Evolutionary conservation across 2,888 invertebrate species (phyloP).

Genomic region (Bhutanitis thaidina): DNA sequence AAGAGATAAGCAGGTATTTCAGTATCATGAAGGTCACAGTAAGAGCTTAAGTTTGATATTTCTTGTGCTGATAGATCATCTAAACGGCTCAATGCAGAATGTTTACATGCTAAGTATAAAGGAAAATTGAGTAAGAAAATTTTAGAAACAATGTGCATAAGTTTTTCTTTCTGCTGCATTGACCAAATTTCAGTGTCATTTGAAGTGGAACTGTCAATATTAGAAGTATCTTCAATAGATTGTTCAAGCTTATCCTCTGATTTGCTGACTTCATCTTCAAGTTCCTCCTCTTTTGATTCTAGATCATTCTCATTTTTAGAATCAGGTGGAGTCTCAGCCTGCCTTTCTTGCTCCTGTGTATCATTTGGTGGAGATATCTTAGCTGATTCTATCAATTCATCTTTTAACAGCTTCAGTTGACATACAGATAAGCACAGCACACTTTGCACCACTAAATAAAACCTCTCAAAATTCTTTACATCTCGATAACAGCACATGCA

Average conservation of each 20-base stretch:
- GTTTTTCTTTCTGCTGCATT: constrained; percentile 91
- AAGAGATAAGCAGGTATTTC: constrained; percentile 95
- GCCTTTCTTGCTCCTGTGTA: constrained; percentile 44
- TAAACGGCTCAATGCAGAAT: constrained; percentile 88
- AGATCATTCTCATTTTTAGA: constrained; percentile 40
- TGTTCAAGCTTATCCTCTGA: constrained; percentile 36
- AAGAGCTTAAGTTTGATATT: constrained; percentile 87
- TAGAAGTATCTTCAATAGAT: constrained; percentile 22
- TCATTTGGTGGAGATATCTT: constrained; percentile 41
- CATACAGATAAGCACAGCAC: constrained; percentile 91
- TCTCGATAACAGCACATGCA: constrained; percentile 97
- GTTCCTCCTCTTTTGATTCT: constrained; percentile 37
- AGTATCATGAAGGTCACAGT: constrained; percentile 95
- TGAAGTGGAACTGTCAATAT: constrained; percentile 32
- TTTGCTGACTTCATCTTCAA: constrained; percentile 38
- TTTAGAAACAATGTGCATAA: constrained; percentile 93
- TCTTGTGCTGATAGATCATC: constrained; percentile 93
- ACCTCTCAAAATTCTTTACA: constrained; percentile 94
- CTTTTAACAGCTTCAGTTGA: constrained; percentile 87
- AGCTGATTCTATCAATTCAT: constrained; percentile 71
- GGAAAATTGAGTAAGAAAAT: constrained; percentile 93
- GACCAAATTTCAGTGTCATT: constrained; percentile 80
- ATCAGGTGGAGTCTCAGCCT: constrained; percentile 34
- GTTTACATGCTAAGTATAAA: constrained; percentile 91
- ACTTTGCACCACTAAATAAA: constrained; percentile 93